These are phyloP conservation scores for Monoplex corrugatus DNA, from an alignment of 2,888 invertebrate species.

Conservation along the genomic window DNA sequence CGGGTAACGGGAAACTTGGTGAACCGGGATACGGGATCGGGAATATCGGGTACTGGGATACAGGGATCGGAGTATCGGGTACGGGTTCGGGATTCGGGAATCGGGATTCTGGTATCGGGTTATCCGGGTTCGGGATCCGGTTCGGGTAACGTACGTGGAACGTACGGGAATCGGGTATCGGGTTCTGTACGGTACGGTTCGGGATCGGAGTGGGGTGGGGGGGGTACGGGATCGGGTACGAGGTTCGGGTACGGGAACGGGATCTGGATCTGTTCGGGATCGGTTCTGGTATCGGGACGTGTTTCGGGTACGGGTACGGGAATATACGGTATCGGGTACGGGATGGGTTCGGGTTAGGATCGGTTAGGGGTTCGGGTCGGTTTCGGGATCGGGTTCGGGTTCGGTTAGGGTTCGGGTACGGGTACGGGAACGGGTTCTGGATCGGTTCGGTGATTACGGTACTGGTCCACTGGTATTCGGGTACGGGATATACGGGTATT, in stretches of 20 bases:
- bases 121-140: background rate
- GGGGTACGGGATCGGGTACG: slow-evolving; percentile 55
- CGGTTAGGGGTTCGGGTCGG: slow-evolving; percentile 51
- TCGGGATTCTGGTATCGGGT: no score
- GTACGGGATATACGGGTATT: background rate
- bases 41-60: background rate
- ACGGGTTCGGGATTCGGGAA: background rate
- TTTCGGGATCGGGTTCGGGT: slow-evolving; percentile 55
- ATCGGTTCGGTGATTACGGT: slow-evolving; percentile 46
- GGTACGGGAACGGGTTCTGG: slow-evolving; percentile 52
- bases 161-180: no score
- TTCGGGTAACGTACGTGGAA: no score
- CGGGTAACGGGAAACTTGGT: no score
- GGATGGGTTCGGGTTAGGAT: slow-evolving; percentile 7
- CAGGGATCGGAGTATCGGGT: slow-evolving; percentile 54
- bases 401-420: slow-evolving; percentile 52
- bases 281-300: slow-evolving; percentile 7
- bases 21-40: background rate
- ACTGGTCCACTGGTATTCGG: slow-evolving; percentile 43
- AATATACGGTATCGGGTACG: no score
- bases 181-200: slow-evolving; percentile 48
- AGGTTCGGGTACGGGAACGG: slow-evolving; percentile 53
- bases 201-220: slow-evolving; percentile 55
- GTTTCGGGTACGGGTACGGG: slow-evolving; percentile 13
- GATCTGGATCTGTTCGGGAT: no score